These are phyloP conservation scores for Tromatobia lineatoria DNA, from an alignment of 2,888 invertebrate species.

Conservation along the genomic window DNA sequence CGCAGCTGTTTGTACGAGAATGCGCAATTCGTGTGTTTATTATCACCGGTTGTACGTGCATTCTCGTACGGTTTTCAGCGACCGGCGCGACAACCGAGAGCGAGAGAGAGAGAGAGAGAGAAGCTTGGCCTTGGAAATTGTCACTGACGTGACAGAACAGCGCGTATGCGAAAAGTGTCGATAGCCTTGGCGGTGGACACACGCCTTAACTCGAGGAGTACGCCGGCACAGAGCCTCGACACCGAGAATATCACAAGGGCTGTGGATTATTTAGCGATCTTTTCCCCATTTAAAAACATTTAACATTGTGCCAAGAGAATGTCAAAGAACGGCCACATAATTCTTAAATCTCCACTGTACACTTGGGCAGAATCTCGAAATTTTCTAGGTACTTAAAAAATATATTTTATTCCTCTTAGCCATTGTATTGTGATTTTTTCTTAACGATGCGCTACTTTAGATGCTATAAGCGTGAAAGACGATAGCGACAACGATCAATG, in stretches of 20 bases:
- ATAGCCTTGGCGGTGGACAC: conserved; percentile 10
- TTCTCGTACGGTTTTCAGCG: neutral
- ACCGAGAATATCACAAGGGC: conserved; percentile 37
- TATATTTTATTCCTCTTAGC: neutral
- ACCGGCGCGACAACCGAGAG: neutral
- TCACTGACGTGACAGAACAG: conserved; percentile 19
- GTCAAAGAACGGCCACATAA: neutral
- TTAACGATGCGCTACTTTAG: neutral
- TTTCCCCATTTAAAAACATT: conserved; percentile 30
- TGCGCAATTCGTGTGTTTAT: conserved; percentile 21
- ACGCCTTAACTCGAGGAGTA: conserved; percentile 2
- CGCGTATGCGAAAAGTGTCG: conserved; percentile 7
- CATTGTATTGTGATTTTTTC: neutral
- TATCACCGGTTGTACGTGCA: conserved; percentile 14
- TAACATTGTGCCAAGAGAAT: conserved; percentile 59
- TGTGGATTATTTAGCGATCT: conserved; percentile 47
- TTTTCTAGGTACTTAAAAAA: neutral
- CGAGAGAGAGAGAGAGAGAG: too few species aligned
- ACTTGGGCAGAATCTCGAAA: conserved; percentile 1
- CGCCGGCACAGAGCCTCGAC: neutral
- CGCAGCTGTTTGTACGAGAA: neutral
- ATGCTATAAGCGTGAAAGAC: too few species aligned
- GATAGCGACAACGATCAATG: too few species aligned
- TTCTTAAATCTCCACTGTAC: conserved; percentile 14
- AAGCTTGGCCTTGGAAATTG: conserved; percentile 25